Conservation (phyloP, 2,797 vertebrate genomes). For the Pangasius krempfi region DNA sequence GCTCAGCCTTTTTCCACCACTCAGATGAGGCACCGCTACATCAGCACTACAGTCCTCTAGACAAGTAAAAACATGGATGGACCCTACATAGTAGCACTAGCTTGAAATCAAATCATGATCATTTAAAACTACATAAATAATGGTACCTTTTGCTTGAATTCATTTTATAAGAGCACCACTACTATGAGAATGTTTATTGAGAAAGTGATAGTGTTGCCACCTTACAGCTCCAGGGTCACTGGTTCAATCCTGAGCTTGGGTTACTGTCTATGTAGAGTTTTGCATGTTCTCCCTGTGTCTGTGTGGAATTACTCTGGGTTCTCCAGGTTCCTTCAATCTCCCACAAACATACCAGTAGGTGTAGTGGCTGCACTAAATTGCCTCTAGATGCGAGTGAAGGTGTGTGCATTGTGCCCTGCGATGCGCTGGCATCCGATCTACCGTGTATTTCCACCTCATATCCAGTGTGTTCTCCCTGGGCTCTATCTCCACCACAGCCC, state of each 20-base stretch:
- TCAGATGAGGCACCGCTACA: background rate
- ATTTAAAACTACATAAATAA: background rate
- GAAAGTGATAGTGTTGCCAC: background rate
- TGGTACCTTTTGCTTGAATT: background rate
- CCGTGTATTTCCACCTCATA: background rate
- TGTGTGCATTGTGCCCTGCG: background rate
- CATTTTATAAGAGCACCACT: too few relatives aligned
- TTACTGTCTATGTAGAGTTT: background rate
- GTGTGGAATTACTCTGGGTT: background rate
- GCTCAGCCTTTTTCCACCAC: background rate
- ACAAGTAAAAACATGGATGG: background rate
- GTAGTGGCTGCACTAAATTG: background rate
- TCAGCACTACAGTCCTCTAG: constrained; percentile 9
- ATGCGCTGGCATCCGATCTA: background rate
- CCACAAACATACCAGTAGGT: background rate
- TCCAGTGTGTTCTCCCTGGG: background rate
- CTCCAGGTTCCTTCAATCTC: background rate
- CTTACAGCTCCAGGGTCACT: background rate
- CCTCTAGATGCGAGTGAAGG: background rate
- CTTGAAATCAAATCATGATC: background rate
- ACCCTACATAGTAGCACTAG: background rate
- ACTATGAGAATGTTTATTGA: background rate
- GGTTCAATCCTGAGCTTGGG: background rate
- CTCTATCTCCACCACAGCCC: background rate
- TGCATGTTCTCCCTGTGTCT: background rate